These are phyloP conservation scores for Masnerella sp. DNA, from an alignment of 2,888 invertebrate species.

Conservation along the genomic window DNA sequence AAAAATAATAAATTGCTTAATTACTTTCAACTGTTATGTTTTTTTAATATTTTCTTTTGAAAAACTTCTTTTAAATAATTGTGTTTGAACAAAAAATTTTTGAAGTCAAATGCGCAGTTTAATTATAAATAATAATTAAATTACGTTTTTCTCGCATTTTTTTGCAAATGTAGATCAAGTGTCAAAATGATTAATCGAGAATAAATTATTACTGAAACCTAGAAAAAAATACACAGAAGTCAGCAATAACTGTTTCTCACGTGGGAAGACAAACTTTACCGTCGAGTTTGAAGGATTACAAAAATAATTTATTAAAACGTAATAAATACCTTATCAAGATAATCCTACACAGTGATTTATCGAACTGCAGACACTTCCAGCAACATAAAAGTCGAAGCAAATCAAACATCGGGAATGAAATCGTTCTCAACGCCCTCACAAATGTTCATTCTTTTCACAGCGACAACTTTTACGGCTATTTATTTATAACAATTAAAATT, in stretches of 20 bases:
- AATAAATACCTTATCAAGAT: conserved; percentile 21
- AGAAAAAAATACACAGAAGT: not conserved
- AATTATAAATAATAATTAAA: no score
- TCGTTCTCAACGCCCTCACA: no score
- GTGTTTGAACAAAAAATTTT: not conserved
- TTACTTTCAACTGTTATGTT: not conserved
- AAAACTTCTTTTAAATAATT: no score
- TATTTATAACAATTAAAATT: no score
- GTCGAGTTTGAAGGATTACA: conserved; percentile 7
- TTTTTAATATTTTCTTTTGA: no score
- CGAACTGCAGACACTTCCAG: not conserved
- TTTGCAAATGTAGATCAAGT: not conserved
- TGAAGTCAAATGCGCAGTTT: no score
- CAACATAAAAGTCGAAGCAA: conserved; percentile 8
- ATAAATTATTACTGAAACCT: conserved; percentile 2
- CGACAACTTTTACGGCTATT: no score
- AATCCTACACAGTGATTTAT: conserved; percentile 27
- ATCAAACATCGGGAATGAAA: conserved; percentile 16
- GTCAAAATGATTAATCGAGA: conserved; percentile 6
- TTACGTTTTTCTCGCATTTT: no score
- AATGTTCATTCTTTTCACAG: no score
- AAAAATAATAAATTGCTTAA: no score
- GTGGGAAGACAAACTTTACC: not conserved
- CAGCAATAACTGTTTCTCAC: not conserved
- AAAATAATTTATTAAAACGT: conserved; percentile 16